These are phyloP conservation scores for Oscheius sp. DNA, from an alignment of 1,140 invertebrate genomes.

Conservation along the genomic window DNA sequence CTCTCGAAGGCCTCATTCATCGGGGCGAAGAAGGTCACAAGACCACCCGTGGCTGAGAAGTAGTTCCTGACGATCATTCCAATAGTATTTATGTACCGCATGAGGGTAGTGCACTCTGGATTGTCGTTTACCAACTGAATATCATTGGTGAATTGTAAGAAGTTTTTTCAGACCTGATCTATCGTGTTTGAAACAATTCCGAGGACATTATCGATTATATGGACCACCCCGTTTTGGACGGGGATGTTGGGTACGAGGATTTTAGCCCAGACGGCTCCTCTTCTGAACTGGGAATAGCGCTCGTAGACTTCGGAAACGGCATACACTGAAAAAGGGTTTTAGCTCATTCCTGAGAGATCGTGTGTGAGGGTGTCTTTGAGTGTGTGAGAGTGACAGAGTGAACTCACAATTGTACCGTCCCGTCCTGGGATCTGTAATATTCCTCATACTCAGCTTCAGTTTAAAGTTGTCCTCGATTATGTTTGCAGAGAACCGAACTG, in stretches of 20 bases:
- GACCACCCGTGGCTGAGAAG: constrained; percentile 58
- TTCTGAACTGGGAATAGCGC: constrained; percentile 50
- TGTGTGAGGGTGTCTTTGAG: background rate
- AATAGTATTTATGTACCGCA: constrained; percentile 61
- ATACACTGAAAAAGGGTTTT: constrained; percentile 51
- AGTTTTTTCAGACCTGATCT: constrained; percentile 43
- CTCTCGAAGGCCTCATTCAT: constrained; percentile 61
- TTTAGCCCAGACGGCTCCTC: constrained; percentile 61
- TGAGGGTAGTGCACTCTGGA: constrained; percentile 57
- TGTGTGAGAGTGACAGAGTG: background rate
- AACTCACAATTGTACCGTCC: constrained; percentile 53
- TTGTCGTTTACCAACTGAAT: constrained; percentile 58
- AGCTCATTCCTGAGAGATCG: background rate
- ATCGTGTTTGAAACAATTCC: constrained; percentile 60
- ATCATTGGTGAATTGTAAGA: background rate
- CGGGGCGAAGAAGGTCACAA: constrained; percentile 61
- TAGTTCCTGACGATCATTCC: constrained; percentile 55
- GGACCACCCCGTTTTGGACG: constrained; percentile 60
- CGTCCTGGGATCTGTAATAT: constrained; percentile 59
- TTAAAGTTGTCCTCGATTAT: constrained; percentile 61
- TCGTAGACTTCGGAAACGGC: constrained; percentile 60
- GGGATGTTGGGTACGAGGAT: constrained; percentile 61
- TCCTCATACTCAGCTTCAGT: constrained; percentile 56
- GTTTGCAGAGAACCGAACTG: constrained; percentile 58
- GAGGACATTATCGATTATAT: constrained; percentile 60